Evolutionary conservation across 2,113 vertebrate genomes (phyloP).

Genomic region (Mastomys natalensis): DNA sequence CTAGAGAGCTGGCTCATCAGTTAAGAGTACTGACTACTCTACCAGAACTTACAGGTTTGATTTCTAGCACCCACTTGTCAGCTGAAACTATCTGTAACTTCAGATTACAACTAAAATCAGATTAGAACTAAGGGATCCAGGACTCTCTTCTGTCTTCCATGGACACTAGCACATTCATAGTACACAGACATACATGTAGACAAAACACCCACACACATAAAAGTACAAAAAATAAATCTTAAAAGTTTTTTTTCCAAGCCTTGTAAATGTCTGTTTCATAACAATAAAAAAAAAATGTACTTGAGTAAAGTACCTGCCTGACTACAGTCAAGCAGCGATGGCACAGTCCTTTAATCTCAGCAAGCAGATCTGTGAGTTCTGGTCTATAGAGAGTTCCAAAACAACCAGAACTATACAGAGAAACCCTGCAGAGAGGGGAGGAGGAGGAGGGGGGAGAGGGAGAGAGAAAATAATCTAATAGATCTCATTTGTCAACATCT

Average conservation of each 20-base stretch:
- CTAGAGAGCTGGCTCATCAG: not conserved
- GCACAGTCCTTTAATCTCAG: not conserved
- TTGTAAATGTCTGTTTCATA: conserved; percentile 4
- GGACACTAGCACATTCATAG: too few species aligned
- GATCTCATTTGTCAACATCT: not conserved
- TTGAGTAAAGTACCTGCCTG: too few species aligned
- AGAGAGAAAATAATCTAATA: not conserved
- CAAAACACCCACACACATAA: not conserved
- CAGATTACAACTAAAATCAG: not conserved
- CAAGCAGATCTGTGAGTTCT: not conserved
- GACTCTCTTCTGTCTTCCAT: not conserved
- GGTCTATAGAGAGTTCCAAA: not conserved
- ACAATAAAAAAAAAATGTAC: not conserved
- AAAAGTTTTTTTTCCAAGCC: not conserved
- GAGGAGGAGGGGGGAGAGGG: not conserved
- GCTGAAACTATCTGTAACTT: not conserved
- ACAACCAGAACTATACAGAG: not conserved
- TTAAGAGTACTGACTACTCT: not conserved
- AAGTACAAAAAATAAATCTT: not conserved
- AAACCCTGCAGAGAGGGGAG: not conserved
- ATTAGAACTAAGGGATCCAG: not conserved
- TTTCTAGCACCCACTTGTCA: not conserved
- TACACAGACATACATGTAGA: not conserved
- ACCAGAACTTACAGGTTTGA: not conserved
- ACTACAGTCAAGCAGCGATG: not conserved